phyloP scores from a whole-genome alignment of 2,797 vertebrate genomes.

The Simalia tracyae region DNA sequence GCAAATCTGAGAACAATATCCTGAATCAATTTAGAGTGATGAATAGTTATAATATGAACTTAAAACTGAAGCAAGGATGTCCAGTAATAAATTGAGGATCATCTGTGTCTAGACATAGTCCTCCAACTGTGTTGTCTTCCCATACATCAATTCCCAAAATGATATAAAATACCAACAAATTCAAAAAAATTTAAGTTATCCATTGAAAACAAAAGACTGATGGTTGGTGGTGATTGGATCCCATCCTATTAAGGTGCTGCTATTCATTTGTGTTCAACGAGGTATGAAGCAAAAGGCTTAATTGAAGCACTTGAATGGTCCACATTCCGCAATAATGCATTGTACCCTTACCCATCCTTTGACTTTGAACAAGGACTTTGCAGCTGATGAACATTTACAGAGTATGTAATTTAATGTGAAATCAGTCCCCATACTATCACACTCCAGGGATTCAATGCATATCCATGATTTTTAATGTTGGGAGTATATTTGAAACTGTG shows the following conservation, averaged over 20 bases:
- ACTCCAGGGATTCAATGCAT: background rate
- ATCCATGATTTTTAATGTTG: background rate
- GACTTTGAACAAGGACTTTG: background rate
- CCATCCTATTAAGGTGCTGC: background rate
- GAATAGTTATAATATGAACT: background rate
- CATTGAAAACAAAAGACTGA: background rate
- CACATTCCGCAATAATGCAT: background rate
- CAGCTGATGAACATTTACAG: background rate
- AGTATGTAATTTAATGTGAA: constrained; percentile 11
- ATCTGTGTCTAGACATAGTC: background rate
- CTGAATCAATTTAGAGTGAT: background rate
- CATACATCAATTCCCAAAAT: background rate
- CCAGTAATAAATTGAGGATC: background rate
- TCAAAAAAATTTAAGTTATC: background rate
- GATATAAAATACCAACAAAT: background rate
- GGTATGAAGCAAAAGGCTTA: background rate
- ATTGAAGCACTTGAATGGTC: background rate
- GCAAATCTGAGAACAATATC: background rate
- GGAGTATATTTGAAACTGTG: background rate
- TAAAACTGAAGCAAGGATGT: background rate
- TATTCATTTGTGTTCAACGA: constrained; percentile 8
- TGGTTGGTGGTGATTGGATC: background rate
- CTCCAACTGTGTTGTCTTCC: background rate
- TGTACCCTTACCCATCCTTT: background rate
- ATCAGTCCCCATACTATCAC: background rate